Conservation (phyloP, 2,888 invertebrate species). For the Epistrophella euchroma region DNA sequence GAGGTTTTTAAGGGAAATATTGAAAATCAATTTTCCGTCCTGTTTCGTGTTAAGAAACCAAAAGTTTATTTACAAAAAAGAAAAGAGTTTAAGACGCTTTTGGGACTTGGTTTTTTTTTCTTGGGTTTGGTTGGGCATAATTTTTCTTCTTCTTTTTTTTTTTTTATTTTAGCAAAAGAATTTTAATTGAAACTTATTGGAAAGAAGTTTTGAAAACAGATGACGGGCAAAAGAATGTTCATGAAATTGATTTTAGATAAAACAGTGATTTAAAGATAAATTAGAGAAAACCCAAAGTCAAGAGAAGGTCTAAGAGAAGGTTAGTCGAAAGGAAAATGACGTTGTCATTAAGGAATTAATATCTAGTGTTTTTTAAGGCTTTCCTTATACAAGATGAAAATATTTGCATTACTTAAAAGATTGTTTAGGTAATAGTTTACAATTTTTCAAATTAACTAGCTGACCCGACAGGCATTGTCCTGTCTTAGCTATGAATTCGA, state of each 20-base stretch:
- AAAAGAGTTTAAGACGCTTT: constrained; percentile 49
- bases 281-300: constrained; percentile 38
- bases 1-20: constrained; percentile 47
- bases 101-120: constrained; percentile 13
- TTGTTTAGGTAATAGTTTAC: background rate
- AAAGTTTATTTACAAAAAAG: constrained; percentile 19
- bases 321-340: background rate
- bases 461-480: too few relatives aligned
- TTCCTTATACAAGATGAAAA: background rate
- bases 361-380: background rate
- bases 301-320: background rate
- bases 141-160: constrained; percentile 31
- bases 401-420: background rate
- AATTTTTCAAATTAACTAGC: background rate
- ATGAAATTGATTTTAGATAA: constrained; percentile 62
- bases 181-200: constrained; percentile 73
- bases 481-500: too few relatives aligned
- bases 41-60: constrained; percentile 45
- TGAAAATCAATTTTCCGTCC: constrained; percentile 72
- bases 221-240: constrained; percentile 50
- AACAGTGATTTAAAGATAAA: constrained; percentile 34
- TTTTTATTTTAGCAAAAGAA: constrained; percentile 41
- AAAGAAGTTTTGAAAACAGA: constrained; percentile 35
- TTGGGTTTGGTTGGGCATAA: constrained; percentile 27
- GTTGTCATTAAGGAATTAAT: constrained; percentile 1